Evolutionary conservation across 2,888 invertebrate genomes (phyloP), one percentile per base, ranked within the genome.

Genomic region (Penaeus monodon): DNA sequence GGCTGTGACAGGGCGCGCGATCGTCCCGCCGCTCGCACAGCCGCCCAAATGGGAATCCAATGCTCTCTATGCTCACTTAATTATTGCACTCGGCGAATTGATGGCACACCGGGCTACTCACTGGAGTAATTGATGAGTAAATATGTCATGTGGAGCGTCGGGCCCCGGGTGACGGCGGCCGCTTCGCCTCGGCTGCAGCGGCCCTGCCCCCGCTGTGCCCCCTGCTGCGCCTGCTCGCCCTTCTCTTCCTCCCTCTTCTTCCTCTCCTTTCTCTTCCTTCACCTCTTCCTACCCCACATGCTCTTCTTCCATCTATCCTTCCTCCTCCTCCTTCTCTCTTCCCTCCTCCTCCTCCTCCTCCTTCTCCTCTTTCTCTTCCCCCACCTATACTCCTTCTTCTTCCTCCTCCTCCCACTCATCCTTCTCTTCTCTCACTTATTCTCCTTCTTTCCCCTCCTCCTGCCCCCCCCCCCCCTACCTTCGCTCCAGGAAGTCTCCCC

Each of bases 1-100:
- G 57, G 78, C 24, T 68, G 70, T 68, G 82, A 82, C 82, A 82
- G 64, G 29, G 4, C 27, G 84, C 68, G 70, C 57, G 78, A 33
- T 78, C 78, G 68, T 68, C 65, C 78, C 57, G 70, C 70, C 78
- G 78, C 84, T 84, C 68, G 78, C 78, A 79, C 84, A 85, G 81
- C 76, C 85, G 29, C 24, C 81, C 85, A 80, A 85, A 85, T 85
- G 85, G 81, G 85, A 85, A 85, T 73, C 85, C 85, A 74, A 85
- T 85, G 84, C 84, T 84, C 84, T 77, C 78, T 74, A 85, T 83
- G 83, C 74, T 87, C 87, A 83, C 83, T 87, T 87, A 83, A 87
- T 87, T 87, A 87, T 87, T 87, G 80, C 87, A 83, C 87, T 87
- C 83, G 66, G 83, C 83, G 79, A 83, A 83, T 44, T 83, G 87